Evolutionary conservation across 2,888 invertebrate species (phyloP), one percentile per base, ranked within the genome.

Genomic region (Calephelis perditalis): DNA sequence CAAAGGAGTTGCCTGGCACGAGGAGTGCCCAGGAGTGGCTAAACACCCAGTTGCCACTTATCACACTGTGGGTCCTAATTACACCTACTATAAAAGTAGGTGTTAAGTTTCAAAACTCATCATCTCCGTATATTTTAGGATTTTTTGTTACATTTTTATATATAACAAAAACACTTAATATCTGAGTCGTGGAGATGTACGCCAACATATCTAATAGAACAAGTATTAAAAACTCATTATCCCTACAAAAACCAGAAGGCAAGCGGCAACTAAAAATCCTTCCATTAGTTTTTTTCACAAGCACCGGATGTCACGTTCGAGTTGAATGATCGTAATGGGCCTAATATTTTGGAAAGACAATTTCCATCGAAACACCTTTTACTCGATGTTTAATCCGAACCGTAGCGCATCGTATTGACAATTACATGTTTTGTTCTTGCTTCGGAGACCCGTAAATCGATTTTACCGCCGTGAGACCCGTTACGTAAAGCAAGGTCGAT

Each of bases 251-350:
- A 73, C 68, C 68, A 73, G 71, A 75, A 77, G 70, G 73, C 75
- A 77, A 76, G 77, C 75, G 75, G 64, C 67, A 68, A 68, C 71
- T 72, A 71, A 73, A 73, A 73, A 76, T 81, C 77, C 77, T 79
- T 72, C 61, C 61, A 67, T 70, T 63, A 70, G 67, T 65, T 64
- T 26, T 73, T 73, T 78, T 76, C 75, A 75, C 73, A 72, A 70
- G 62, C 65, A 70, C 79, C 87, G 87, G 86, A 85, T 75, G 83
- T 86, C 88, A 88, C 88, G 87, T 84, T 71, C 73, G 73, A 81
- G 82, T 82, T 84, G 82, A 85, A 86, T 67, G 84, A 79, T 84
- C 85, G 78, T 76, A 78, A 75, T 78, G 75, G 75, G 73, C 71
- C 75, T 75, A 74, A 52, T 58, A 52, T 61, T 65, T 66, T 61